These are phyloP conservation scores for Melinaea menophilus DNA, from an alignment of 2,888 invertebrate genomes.

Conservation along the genomic window DNA sequence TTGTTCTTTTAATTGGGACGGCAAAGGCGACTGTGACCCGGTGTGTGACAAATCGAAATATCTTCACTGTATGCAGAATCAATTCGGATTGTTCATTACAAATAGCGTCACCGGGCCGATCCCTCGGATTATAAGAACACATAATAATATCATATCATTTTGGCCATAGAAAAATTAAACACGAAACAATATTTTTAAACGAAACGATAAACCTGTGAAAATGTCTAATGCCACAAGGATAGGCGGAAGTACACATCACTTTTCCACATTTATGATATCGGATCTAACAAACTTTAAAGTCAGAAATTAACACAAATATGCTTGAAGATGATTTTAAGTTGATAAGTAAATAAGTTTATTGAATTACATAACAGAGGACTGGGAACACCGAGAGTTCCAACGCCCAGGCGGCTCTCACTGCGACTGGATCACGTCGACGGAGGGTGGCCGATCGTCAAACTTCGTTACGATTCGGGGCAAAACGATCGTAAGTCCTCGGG, in stretches of 20 bases:
- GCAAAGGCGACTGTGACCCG: slow-evolving; percentile 22
- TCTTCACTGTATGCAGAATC: slow-evolving; percentile 16
- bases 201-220: slow-evolving; percentile 65
- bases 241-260: slow-evolving; percentile 68
- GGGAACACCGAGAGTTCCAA: slow-evolving; percentile 63
- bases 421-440: slow-evolving; percentile 73
- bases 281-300: slow-evolving; percentile 18
- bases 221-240: slow-evolving; percentile 60
- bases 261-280: slow-evolving; percentile 45
- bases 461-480: slow-evolving; percentile 71
- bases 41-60: slow-evolving; percentile 19
- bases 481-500: slow-evolving; percentile 74
- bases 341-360: slow-evolving; percentile 74
- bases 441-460: slow-evolving; percentile 72
- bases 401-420: slow-evolving; percentile 73
- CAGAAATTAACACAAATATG: slow-evolving; percentile 23
- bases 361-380: slow-evolving; percentile 74
- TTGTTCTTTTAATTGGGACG: slow-evolving; percentile 60
- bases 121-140: slow-evolving; percentile 24
- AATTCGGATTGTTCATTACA: slow-evolving; percentile 12
- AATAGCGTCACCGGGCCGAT: no score
- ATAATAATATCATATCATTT: slow-evolving; percentile 19
- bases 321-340: slow-evolving; percentile 51
- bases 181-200: slow-evolving; percentile 50
- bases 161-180: slow-evolving; percentile 35